Evolutionary conservation across 92 coral and sea anemone species (phyloP).

Genomic region (Parazoanthus atlanticus): DNA sequence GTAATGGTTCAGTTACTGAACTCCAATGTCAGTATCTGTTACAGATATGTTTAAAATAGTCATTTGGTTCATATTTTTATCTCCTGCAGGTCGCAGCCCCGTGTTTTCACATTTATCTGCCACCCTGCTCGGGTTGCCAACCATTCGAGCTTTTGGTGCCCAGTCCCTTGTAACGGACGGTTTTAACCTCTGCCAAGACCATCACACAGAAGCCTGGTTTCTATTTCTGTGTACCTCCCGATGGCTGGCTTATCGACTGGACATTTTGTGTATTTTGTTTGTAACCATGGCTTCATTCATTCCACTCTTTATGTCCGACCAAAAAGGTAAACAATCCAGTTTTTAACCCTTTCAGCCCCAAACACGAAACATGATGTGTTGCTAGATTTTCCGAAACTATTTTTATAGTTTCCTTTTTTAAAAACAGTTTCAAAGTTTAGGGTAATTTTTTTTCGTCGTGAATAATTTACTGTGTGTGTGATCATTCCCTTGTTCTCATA

Average conservation of each 20-base stretch:
- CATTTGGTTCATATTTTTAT: not conserved
- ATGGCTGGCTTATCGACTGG: constrained; percentile 91
- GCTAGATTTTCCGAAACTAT: no score
- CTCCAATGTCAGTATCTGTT: not conserved
- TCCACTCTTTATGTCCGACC: constrained; percentile 79
- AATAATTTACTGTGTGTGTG: no score
- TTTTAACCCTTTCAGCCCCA: no score
- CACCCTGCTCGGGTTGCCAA: constrained; percentile 78
- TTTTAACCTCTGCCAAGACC: constrained; percentile 82
- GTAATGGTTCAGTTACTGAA: not conserved
- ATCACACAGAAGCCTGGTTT: constrained; percentile 88
- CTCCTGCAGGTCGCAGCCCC: constrained; percentile 82
- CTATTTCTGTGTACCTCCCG: constrained; percentile 73
- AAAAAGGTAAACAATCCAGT: constrained; percentile 55
- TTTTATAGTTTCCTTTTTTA: no score
- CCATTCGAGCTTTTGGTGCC: constrained; percentile 78
- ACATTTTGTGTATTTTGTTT: constrained; percentile 72
- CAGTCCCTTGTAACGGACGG: constrained; percentile 68
- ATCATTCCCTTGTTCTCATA: no score
- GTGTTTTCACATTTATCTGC: constrained; percentile 84
- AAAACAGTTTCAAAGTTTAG: no score
- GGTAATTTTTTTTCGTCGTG: no score
- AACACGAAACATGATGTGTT: no score
- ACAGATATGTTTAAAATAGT: no score
- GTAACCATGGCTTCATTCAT: constrained; percentile 87